Conservation (phyloP, 2,797 vertebrate species). For the Typhlichthys subterraneus region DNA sequence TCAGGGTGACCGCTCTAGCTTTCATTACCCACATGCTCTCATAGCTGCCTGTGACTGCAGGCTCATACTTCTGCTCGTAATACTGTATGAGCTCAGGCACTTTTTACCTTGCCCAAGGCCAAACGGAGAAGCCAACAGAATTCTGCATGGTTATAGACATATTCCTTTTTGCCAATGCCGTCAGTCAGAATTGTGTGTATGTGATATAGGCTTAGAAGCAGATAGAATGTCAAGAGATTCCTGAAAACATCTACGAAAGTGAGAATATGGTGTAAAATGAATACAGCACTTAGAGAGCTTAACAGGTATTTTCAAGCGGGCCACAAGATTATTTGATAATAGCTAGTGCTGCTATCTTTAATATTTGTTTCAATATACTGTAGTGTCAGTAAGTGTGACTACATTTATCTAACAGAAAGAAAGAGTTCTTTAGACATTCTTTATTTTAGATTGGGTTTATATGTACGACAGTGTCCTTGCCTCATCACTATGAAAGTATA, state of each 20-base stretch:
- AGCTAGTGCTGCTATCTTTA: too few species aligned
- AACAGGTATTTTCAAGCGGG: too few species aligned
- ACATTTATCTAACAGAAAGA: too few species aligned
- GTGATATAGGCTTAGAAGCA: background rate
- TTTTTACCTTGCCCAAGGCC: slow-evolving; percentile 25
- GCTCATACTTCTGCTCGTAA: slow-evolving; percentile 18
- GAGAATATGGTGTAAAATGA: too few species aligned
- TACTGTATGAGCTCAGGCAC: slow-evolving; percentile 20
- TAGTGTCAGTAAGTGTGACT: too few species aligned
- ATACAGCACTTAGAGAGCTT: too few species aligned
- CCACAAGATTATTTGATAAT: too few species aligned
- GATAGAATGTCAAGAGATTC: background rate
- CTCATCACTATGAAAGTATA: slow-evolving; percentile 54
- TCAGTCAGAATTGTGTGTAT: background rate
- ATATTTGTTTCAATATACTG: too few species aligned
- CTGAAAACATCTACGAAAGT: too few species aligned
- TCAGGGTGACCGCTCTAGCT: slow-evolving; percentile 46
- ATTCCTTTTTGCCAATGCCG: slow-evolving; percentile 29
- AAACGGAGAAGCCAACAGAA: slow-evolving; percentile 23
- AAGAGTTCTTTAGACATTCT: too few species aligned
- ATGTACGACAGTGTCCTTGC: slow-evolving; percentile 23
- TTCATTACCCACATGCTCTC: slow-evolving; percentile 34
- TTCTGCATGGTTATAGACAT: slow-evolving; percentile 18
- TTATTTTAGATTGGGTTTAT: too few species aligned
- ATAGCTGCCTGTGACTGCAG: slow-evolving; percentile 32